Percentiles rank a stretch among this genome's conserved stretches.
phyloP scores from a whole-genome alignment of 2,888 invertebrate species.

The Pristionchus fissidentatus region DNA sequence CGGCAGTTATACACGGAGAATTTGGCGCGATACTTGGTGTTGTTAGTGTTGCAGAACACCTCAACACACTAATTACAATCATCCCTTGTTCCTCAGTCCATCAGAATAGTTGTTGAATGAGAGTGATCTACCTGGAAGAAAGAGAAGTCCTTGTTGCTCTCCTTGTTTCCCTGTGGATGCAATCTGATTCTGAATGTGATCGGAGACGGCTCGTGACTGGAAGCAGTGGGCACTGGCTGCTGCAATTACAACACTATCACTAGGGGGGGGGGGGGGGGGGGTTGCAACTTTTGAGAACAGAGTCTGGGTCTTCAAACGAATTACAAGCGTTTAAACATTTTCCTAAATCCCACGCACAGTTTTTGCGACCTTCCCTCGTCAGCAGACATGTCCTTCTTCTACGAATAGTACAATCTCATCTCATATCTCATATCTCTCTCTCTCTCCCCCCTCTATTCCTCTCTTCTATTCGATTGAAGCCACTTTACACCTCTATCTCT shows the following conservation, averaged over 20 bases:
- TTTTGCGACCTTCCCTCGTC: too few relatives aligned
- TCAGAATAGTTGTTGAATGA: neutral
- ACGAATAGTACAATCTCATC: too few relatives aligned
- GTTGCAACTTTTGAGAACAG: too few relatives aligned
- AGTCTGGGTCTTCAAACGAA: too few relatives aligned
- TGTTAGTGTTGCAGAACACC: slow-evolving; percentile 63
- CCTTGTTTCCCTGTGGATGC: slow-evolving; percentile 76
- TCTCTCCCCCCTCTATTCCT: too few relatives aligned
- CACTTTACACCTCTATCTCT: too few relatives aligned
- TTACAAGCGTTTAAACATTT: neutral
- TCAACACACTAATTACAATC: slow-evolving; percentile 45
- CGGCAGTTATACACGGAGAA: slow-evolving; percentile 72
- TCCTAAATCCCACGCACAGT: neutral
- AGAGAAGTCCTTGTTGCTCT: slow-evolving; percentile 75
- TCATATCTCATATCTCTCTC: too few relatives aligned
- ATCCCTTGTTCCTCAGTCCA: too few relatives aligned
- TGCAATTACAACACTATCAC: neutral
- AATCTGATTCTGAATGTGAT: slow-evolving; percentile 72
- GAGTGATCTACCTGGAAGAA: slow-evolving; percentile 71
- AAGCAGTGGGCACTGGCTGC: slow-evolving; percentile 3
- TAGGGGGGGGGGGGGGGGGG: too few relatives aligned
- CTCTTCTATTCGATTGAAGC: too few relatives aligned
- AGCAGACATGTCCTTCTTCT: too few relatives aligned
- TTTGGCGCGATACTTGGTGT: slow-evolving; percentile 64
- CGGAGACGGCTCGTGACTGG: slow-evolving; percentile 46